These are phyloP conservation scores for Coleophora deauratella DNA, from an alignment of 2,888 invertebrate species.

Conservation along the genomic window DNA sequence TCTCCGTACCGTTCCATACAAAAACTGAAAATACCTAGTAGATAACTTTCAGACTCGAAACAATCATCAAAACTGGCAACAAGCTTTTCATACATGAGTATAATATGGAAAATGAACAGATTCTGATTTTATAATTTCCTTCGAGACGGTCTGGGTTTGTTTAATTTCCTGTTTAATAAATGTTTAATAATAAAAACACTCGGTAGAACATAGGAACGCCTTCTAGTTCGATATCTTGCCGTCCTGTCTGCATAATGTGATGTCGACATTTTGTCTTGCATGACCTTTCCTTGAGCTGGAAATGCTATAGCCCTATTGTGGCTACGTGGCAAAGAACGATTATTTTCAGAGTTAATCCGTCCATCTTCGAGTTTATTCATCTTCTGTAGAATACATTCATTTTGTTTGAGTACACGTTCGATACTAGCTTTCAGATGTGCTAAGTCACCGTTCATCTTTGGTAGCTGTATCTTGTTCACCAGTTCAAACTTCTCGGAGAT, in stretches of 20 bases:
- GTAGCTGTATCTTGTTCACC: slow-evolving; percentile 52
- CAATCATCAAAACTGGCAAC: too few relatives aligned
- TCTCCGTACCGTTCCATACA: too few relatives aligned
- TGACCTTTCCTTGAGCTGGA: too few relatives aligned
- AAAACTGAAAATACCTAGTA: too few relatives aligned
- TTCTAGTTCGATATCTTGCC: slow-evolving; percentile 30
- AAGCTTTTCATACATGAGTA: too few relatives aligned
- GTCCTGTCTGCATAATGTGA: slow-evolving; percentile 26
- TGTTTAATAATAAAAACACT: slow-evolving; percentile 41
- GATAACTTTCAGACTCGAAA: too few relatives aligned
- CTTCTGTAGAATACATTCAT: slow-evolving; percentile 39
- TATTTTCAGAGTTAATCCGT: slow-evolving; percentile 19
- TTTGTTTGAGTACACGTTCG: slow-evolving; percentile 42
- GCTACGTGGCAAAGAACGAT: slow-evolving; percentile 5
- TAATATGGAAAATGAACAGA: too few relatives aligned
- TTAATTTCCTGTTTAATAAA: slow-evolving; percentile 37
- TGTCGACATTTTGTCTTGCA: slow-evolving; percentile 15
- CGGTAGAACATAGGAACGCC: slow-evolving; percentile 34
- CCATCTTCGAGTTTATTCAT: slow-evolving; percentile 30
- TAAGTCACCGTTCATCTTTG: slow-evolving; percentile 45
- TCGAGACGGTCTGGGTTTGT: slow-evolving; percentile 17
- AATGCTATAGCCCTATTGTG: slow-evolving; percentile 14
- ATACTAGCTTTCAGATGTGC: slow-evolving; percentile 36
- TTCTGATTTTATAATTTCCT: slow-evolving; percentile 7
- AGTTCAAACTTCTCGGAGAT: slow-evolving; percentile 50